These are phyloP conservation scores for Temnothorax nylanderi DNA, from an alignment of 1,140 invertebrate genomes.

Conservation along the genomic window DNA sequence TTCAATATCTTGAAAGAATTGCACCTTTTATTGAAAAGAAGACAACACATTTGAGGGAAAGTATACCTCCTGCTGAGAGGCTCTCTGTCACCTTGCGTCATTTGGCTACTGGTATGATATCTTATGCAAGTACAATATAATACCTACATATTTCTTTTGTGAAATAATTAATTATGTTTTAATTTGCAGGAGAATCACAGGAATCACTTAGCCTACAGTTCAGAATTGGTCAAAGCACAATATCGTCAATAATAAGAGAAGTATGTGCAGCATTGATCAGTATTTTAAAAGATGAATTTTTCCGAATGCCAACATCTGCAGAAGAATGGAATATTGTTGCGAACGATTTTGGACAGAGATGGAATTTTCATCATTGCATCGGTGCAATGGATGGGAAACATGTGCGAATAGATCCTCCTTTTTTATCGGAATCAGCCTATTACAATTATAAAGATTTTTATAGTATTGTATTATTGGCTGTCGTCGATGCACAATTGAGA, in stretches of 20 bases:
- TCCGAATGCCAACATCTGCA: constrained; percentile 4
- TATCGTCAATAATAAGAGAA: neutral
- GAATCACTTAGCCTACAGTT: neutral
- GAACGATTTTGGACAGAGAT: neutral
- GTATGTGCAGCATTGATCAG: neutral
- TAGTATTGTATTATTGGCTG: neutral
- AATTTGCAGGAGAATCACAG: neutral
- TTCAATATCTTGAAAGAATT: neutral
- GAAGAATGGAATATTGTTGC: neutral
- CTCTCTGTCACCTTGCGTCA: neutral
- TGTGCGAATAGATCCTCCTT: neutral
- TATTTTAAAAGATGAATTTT: neutral
- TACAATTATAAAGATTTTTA: constrained; percentile 19
- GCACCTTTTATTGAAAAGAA: neutral
- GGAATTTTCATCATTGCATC: constrained; percentile 15
- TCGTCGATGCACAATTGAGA: neutral
- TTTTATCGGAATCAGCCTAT: neutral
- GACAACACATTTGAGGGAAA: neutral
- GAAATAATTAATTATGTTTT: no score
- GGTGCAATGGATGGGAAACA: neutral
- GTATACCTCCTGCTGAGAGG: neutral
- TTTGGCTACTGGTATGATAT: neutral
- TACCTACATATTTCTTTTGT: no score
- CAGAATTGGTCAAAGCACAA: neutral
- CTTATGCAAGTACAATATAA: neutral